Evolutionary conservation across 37 sponge, comb jelly and placozoan species (phyloP), one percentile per base, ranked within the genome.

Genomic region (Sycon ciliatum): DNA sequence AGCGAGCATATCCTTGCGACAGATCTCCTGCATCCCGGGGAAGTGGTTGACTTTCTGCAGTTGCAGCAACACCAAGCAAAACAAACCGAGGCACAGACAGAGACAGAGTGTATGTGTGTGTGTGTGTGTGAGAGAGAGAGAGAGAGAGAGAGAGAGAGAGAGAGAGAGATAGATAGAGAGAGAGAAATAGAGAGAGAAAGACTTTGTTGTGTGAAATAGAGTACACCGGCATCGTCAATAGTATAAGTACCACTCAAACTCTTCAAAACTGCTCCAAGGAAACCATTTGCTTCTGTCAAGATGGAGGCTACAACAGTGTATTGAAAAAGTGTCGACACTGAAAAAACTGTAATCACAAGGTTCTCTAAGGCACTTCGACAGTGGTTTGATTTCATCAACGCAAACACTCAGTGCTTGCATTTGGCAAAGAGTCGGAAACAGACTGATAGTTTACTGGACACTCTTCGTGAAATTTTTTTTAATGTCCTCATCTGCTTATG

Each of bases 11-110:
- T 98, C 99, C 57, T 98, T 98, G 11, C 99, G 73, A 68, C 99
- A 98, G 20, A 98, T 98, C 67, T 98, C 99, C 36, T 57, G 78
- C 94, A 98, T 98, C 11, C 99, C 99, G 31, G 93, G 99, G 53
- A 98, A 98, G 62, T 98, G 99, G 68, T 98, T 98, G 77, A 98
- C 83, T 84, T 89, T 98, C 99, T 95, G 76, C 57, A 67, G 31
- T 2, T 4, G 4, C 28, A 66, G 29, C 68, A 49, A 31, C 2
- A 4, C 4, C 20, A 73, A 16, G 22, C 6, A 29, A 6, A 6
- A 6, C 4, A 6, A 16, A 16, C 24, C 61, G 5, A 16, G 5
- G n/a, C 20, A 27, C 61, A n/a, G 9, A 58, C n/a, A n/a, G 6
- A 16, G 61, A 5, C 24, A 6, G 5, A 58, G n/a, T 20, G 6